Percentiles rank a stretch among this genome's conserved stretches.
These are phyloP conservation scores for Anastrepha ludens DNA, from an alignment of 1,140 invertebrate genomes.

Conservation along the genomic window DNA sequence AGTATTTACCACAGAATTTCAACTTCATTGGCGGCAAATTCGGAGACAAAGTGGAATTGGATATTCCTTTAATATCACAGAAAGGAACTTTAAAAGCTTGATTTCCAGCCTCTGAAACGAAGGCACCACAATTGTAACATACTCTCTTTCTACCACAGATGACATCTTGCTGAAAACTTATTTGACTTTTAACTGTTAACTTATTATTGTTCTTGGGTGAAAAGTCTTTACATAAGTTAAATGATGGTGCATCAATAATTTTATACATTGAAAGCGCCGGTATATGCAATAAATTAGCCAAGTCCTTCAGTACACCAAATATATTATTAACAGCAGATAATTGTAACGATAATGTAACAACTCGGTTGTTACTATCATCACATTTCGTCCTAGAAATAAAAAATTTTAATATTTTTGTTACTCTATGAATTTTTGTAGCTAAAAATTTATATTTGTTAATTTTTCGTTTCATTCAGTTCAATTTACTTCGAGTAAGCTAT, in stretches of 20 bases:
- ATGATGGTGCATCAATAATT: constrained; percentile 61
- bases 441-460: not conserved
- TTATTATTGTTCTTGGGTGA: constrained; percentile 50
- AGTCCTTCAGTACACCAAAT: constrained; percentile 88
- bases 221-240: constrained; percentile 21
- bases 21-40: constrained; percentile 27
- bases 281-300: constrained; percentile 94
- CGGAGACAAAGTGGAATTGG: not conserved
- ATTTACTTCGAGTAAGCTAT: too few relatives aligned
- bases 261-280: constrained; percentile 87
- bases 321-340: constrained; percentile 95
- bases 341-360: constrained; percentile 95
- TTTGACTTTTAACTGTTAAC: constrained; percentile 28
- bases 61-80: not conserved
- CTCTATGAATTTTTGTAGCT: not conserved
- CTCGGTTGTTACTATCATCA: constrained; percentile 78
- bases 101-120: not conserved
- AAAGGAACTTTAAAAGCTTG: constrained; percentile 30
- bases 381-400: constrained; percentile 23
- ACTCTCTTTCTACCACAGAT: constrained; percentile 91
- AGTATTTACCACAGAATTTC: constrained; percentile 32
- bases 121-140: constrained; percentile 77
- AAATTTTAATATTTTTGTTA: too few relatives aligned
- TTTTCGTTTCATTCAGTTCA: too few relatives aligned
- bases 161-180: constrained; percentile 84